A percentile compares a stretch with the other conserved stretches of the same genome.
These are phyloP conservation scores for Anhinga anhinga DNA, from an alignment of 2,113 vertebrate genomes.

Conservation along the genomic window DNA sequence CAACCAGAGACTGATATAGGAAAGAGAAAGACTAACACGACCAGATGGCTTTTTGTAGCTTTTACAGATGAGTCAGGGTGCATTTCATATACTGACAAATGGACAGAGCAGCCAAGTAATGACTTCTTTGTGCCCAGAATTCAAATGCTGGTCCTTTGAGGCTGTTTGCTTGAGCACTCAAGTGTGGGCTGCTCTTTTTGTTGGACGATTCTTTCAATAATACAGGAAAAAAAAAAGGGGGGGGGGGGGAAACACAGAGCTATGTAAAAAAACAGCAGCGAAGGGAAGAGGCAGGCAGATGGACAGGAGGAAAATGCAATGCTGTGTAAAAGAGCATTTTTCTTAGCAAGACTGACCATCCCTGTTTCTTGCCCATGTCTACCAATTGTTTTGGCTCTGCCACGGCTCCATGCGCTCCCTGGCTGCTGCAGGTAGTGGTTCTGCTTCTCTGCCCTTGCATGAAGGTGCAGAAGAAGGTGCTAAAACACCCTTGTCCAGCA, in stretches of 20 bases:
- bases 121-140: background rate
- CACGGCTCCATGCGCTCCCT: rapidly evolving
- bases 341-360: background rate
- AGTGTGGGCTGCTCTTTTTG: background rate
- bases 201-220: background rate
- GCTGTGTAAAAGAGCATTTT: background rate
- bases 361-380: background rate
- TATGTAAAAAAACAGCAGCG: rapidly evolving
- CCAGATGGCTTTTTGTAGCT: constrained; percentile 5
- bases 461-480: too few relatives aligned
- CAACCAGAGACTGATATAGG: background rate
- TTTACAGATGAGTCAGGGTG: background rate
- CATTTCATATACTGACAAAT: background rate
- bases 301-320: background rate
- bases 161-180: background rate
- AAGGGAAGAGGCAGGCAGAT: background rate
- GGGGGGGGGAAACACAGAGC: background rate
- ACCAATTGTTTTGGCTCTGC: background rate
- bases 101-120: background rate
- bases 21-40: background rate
- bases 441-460: background rate
- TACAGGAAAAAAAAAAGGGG: background rate
- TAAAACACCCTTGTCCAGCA: background rate
- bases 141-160: background rate
- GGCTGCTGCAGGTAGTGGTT: background rate